phyloP scores from a whole-genome alignment of 2,797 vertebrate species.

The Neosalanx taihuensis region DNA sequence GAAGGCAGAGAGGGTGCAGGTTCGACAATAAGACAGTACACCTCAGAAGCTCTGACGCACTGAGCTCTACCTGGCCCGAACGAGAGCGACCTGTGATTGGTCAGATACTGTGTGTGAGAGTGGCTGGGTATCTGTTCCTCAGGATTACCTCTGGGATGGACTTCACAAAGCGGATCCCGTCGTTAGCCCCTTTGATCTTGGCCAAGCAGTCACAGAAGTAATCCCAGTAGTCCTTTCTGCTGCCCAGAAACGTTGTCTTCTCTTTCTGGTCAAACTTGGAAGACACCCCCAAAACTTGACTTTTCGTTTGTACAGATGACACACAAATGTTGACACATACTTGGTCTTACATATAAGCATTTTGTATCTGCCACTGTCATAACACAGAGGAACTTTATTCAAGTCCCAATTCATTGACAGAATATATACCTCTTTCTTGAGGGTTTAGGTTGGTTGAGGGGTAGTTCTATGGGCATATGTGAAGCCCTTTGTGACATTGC shows the following conservation, averaged over 20 bases:
- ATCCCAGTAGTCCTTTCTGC: conserved; percentile 97
- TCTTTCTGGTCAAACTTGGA: conserved; percentile 94
- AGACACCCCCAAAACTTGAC: not conserved
- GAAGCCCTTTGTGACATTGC: too few species aligned
- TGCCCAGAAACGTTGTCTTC: conserved; percentile 89
- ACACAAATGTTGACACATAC: too few species aligned
- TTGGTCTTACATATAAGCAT: too few species aligned
- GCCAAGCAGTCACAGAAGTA: conserved; percentile 94
- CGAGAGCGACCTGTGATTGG: conserved; percentile 51
- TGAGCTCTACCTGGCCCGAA: conserved; percentile 32
- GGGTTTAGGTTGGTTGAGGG: too few species aligned
- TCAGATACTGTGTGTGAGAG: conserved; percentile 22
- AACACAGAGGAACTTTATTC: too few species aligned
- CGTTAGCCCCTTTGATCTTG: conserved; percentile 93
- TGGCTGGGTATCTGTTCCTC: conserved; percentile 24
- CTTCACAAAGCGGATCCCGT: conserved; percentile 96
- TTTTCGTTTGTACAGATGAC: too few species aligned
- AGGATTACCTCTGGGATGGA: conserved; percentile 91
- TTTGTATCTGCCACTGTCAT: too few species aligned
- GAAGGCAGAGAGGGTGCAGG: conserved; percentile 22
- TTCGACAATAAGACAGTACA: conserved; percentile 14
- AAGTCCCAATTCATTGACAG: too few species aligned
- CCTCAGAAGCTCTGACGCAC: not conserved
- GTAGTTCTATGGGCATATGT: too few species aligned
- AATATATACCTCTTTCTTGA: too few species aligned